Conservation (phyloP, 2,113 vertebrate species). For the Macrotis lagotis region DNA sequence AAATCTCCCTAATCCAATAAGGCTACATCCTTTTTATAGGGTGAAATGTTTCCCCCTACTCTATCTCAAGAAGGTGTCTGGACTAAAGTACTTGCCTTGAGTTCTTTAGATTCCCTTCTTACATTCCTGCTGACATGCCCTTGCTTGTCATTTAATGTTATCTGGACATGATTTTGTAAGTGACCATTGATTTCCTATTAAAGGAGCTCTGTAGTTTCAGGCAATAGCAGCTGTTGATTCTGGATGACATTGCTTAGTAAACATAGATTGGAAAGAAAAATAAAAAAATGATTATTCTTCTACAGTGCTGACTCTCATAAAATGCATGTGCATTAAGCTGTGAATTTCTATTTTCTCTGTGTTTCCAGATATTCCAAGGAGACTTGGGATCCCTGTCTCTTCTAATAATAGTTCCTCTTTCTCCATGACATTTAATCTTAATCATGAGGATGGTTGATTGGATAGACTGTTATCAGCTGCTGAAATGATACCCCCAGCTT, state of each 20-base stretch:
- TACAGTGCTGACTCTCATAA: conserved; percentile 24
- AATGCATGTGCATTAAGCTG: conserved; percentile 1
- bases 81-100: conserved; percentile 25
- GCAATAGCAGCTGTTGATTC: conserved; percentile 55
- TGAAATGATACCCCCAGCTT: neutral
- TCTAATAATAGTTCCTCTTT: neutral
- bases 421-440: neutral
- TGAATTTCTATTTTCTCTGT: neutral
- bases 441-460: neutral
- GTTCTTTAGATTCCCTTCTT: neutral
- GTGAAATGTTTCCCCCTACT: neutral
- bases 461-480: neutral
- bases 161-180: conserved; percentile 11
- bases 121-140: neutral
- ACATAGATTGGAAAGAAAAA: neutral
- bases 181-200: conserved; percentile 57
- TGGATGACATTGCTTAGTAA: conserved; percentile 51
- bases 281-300: conserved; percentile 25
- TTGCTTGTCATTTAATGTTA: neutral
- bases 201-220: conserved; percentile 55
- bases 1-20: conserved; percentile 7
- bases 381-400: neutral
- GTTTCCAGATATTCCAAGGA: conserved; percentile 22
- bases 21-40: conserved; percentile 24
- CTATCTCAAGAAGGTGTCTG: conserved; percentile 16